phyloP scores from a whole-genome alignment of 2,797 vertebrate genomes.

The Novumbra hubbsi region DNA sequence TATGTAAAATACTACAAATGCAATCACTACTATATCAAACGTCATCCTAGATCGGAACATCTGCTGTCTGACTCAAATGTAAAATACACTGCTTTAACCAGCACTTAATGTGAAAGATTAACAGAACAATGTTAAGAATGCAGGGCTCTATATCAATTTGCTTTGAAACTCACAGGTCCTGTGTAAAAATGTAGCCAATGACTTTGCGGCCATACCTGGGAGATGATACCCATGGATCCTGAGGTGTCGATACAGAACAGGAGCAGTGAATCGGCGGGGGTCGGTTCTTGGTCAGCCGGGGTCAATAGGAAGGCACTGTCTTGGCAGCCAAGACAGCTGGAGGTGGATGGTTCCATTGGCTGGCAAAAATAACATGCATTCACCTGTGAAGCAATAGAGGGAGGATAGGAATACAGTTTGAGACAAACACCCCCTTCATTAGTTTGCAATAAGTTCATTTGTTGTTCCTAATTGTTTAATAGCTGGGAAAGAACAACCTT shows the following conservation, averaged over 20 bases:
- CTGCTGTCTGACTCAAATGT: neutral
- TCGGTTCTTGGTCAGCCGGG: constrained; percentile 23
- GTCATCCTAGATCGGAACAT: too few relatives aligned
- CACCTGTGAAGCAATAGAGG: constrained; percentile 43
- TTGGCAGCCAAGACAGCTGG: constrained; percentile 12
- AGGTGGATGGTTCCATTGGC: constrained; percentile 3
- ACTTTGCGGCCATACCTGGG: constrained; percentile 47
- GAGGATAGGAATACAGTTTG: constrained; percentile 7
- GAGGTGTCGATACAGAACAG: constrained; percentile 74
- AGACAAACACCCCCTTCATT: neutral
- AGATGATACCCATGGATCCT: constrained; percentile 69
- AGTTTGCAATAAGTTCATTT: neutral
- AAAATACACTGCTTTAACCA: neutral
- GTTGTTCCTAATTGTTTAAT: neutral
- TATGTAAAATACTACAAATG: too few relatives aligned
- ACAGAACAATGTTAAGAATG: neutral
- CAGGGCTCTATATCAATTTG: neutral
- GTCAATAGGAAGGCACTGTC: constrained; percentile 54
- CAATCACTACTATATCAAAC: too few relatives aligned
- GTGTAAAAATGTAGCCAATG: neutral
- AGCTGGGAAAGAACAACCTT: neutral
- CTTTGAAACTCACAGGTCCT: neutral
- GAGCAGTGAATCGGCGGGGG: constrained; percentile 50
- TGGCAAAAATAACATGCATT: constrained; percentile 66
- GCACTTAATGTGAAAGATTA: neutral